Base-by-base conservation (phyloP, 2,888 invertebrate genomes). In the Drosophila multiciliata region DNA sequence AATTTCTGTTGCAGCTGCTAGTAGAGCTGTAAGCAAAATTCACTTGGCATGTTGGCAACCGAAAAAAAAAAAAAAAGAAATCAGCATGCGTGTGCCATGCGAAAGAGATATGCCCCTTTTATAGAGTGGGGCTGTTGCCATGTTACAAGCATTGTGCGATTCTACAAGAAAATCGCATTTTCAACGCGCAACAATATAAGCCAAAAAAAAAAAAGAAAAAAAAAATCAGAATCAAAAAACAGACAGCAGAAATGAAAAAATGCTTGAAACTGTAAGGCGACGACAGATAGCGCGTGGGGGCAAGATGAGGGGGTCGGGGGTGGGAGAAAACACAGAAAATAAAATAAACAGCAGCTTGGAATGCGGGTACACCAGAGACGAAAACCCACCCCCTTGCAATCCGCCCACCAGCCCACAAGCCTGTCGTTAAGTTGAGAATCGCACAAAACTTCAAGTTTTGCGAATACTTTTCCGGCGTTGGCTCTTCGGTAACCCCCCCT, bases 101-200 rank as follows among this genome's bases (percentile, higher is more conserved):
- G 52, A 42, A 63, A 54, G 63, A 59, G 60, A 42, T 62, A 15
- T 29, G 29, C 38, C 38, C 45, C 40, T 42, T 35, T 15, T 20
- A 11, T 12, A 4, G 17, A 6, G 59, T 36, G 35, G 36, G 38
- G 20, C 17, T n/a, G 35, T 8, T 48, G 52, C 17, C n/a, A 8
- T 23, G 20, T n/a, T 60, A 42, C 33, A 59, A 40, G 65, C 68
- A 78, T 81, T 81, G 55, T 59, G 5, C 45, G 59, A 59, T 66
- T 54, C 74, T 69, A 82, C 82, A 89, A 82, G 89, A 72, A 89
- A 87, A 90, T 89, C 80, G 80, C 90, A 87, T 89, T 87, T 87
- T 74, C 89, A 63, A 74, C 68, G 72, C 66, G 74, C 50, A 54
- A 66, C 57, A 65, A 60, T 65, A 78, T 42, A 23, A 67, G 42